Evolutionary conservation across 2,888 invertebrate species (phyloP), one percentile per base, ranked within the genome.

Genomic region (Neocrepidodera transversa): DNA sequence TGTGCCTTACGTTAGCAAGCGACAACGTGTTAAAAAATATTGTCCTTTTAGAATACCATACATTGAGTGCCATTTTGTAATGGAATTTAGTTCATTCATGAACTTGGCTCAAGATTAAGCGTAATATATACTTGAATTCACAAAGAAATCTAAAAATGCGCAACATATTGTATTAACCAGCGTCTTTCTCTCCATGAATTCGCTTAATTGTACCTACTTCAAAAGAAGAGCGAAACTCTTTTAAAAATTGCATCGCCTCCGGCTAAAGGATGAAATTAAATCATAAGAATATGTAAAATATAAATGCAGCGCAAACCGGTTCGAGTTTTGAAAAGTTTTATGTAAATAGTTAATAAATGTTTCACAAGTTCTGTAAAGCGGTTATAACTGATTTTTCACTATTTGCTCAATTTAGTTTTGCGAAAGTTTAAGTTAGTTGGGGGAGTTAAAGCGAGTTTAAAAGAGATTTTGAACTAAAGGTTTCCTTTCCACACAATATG

Each of bases 231-330:
- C n/a, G n/a, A n/a, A 14, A n/a, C 8, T 13, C 18, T 11, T 26
- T 20, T 13, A 32, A 32, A n/a, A 13, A 30, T 20, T 30, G 20
- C 32, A 20, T 48, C 48, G 48, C 48, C 32, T 13, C 14, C 13
- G 35, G 43, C 23, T 32, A 18, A 18, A 42, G 7, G 28, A 23
- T 23, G 5, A 43, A 53, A 53, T 53, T 53, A 53, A 43, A 53
- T 42, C 52, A 43, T 42, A 42, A 52, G 52, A 42, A 53, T 53
- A 53, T 53, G 43, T 43, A 42, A 42, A 53, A 43, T 28, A 53
- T 43, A 20, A 53, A 53, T 43, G 20, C 53, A 53, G 38, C 18
- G 32, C 43, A 42, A 30, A 43, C 32, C 17, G n/a, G 8, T 49
- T 42, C 42, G 20, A 13, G 48, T 32, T 32, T 6, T 30, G 20